Percentiles rank a stretch among this genome's conserved stretches.
Evolutionary conservation across 2,888 invertebrate genomes (phyloP).

Genomic region (Megastigmus dorsalis): DNA sequence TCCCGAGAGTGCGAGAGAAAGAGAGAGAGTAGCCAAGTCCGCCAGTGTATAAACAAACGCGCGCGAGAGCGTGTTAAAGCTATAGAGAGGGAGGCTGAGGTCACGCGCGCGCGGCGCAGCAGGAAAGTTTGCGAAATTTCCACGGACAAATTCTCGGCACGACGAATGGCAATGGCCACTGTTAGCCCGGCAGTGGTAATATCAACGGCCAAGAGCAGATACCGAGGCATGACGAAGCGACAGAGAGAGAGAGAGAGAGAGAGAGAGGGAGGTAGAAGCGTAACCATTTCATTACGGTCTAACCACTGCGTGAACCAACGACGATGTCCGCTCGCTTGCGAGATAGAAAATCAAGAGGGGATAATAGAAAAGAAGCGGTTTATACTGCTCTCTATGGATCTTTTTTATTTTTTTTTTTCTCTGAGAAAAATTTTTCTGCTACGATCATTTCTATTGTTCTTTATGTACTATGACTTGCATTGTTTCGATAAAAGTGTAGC

Average conservation of each 20-base stretch:
- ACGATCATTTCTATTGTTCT: no score
- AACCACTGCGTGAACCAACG: not conserved
- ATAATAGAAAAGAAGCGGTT: no score
- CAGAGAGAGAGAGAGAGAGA: not conserved
- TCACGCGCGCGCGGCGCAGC: no score
- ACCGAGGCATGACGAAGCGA: not conserved
- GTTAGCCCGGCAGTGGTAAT: not conserved
- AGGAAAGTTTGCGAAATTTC: slow-evolving; percentile 28
- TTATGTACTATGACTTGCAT: no score
- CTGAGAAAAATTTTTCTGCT: no score
- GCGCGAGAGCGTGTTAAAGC: not conserved
- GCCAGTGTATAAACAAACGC: slow-evolving; percentile 26
- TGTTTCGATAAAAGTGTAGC: no score
- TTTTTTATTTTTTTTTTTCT: no score
- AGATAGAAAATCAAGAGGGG: no score
- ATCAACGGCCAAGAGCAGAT: not conserved
- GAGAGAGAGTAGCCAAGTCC: no score
- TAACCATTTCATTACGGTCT: slow-evolving; percentile 24
- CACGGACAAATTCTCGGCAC: slow-evolving; percentile 19
- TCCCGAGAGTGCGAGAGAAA: not conserved
- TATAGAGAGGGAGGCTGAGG: not conserved
- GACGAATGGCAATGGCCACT: not conserved
- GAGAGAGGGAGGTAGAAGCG: not conserved
- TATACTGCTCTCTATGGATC: no score
- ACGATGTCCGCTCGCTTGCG: no score